Evolutionary conservation across 2,113 vertebrate genomes (phyloP), one percentile per base, ranked within the genome.

Genomic region (Hyla sarda): DNA sequence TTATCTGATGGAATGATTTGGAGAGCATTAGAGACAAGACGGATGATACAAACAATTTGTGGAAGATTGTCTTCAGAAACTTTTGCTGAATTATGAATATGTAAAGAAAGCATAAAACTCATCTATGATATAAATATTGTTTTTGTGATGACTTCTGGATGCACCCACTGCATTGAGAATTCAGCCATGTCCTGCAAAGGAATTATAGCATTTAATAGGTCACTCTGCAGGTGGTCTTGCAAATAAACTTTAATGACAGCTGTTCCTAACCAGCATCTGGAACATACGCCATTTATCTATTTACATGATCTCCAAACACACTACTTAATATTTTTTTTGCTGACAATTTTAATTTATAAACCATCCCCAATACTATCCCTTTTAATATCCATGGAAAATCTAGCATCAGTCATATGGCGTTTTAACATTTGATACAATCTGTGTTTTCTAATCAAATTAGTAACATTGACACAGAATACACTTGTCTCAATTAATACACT

Each of bases 401-500:
- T 41, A 41, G 41, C 41, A 5, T 5, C 41, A 41, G 3, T 41
- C 41, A 41, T 41, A n/a, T 73, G 32, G 58, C 88, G 88, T 91
- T 90, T 89, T 88, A 75, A 89, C 89, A 80, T 37, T 19, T 54
- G 5, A 87, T 89, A 91, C 84, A 77, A 25, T 23, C 28, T 79
- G 19, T n/a, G 85, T 89, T 90, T 91, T 90, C 78, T 83, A 90
- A 91, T 88, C 82, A 89, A 88, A 91, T 90, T 88, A 88, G 88
- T 85, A 85, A 41, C 48, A 79, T 87, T 86, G 85, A 82, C 85
- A 92, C 90, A 88, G 88, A 93, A 90, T 87, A 92, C 89, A 90
- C n/a, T n/a, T 89, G 86, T 88, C 89, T 76, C 92, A 92, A 94
- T 91, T 90, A 94, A 88, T 90, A 90, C 85, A 83, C 73, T 90